Conservation (phyloP, 2,113 vertebrate genomes). For the Oncorhynchus tshawytscha region DNA sequence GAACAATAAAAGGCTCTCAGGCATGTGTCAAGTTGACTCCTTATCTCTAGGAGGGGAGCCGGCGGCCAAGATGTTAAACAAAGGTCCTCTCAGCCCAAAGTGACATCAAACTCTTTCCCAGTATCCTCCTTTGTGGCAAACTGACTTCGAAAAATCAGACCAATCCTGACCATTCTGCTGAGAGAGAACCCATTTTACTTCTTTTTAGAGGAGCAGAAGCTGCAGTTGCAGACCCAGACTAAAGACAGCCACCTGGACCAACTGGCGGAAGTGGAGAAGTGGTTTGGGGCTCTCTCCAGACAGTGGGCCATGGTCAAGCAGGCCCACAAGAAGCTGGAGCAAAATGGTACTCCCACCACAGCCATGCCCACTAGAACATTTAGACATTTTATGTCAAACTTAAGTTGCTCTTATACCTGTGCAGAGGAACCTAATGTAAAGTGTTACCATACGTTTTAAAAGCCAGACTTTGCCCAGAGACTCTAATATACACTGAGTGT, state of each 20-base stretch:
- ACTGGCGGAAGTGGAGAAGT: slow-evolving; percentile 85
- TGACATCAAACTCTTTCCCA: neutral
- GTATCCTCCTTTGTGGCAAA: neutral
- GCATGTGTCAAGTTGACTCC: slow-evolving; percentile 53
- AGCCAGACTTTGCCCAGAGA: neutral
- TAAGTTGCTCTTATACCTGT: no score
- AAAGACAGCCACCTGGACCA: slow-evolving; percentile 88
- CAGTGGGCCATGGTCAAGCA: slow-evolving; percentile 82
- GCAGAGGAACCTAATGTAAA: no score
- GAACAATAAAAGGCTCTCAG: slow-evolving; percentile 62
- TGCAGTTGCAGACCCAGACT: slow-evolving; percentile 78
- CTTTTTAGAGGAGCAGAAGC: slow-evolving; percentile 84
- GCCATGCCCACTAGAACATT: neutral
- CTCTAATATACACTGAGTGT: neutral
- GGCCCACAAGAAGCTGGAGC: slow-evolving; percentile 81
- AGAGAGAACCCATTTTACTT: neutral
- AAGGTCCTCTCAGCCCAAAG: slow-evolving; percentile 26
- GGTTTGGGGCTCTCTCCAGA: slow-evolving; percentile 74
- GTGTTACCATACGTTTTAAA: neutral
- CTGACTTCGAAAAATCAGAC: no score
- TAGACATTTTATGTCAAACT: neutral
- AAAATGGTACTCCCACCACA: slow-evolving; percentile 76
- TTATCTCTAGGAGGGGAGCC: slow-evolving; percentile 44
- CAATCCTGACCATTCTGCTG: no score
- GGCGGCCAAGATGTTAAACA: slow-evolving; percentile 48